Evolutionary conservation across 1,140 invertebrate genomes (phyloP).

Genomic region (Pemphigus obesinymphae): DNA sequence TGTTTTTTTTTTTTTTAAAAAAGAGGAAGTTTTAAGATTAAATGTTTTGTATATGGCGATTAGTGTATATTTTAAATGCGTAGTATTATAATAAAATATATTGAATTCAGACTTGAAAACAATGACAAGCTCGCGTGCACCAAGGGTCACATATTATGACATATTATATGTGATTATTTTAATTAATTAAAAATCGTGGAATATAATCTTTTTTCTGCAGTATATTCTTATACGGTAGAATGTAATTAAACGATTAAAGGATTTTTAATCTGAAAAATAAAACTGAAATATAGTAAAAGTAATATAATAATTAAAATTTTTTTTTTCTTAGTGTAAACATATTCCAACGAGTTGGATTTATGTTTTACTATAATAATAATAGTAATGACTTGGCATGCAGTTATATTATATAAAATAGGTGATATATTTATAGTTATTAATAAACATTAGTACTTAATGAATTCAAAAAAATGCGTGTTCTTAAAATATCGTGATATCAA

Average conservation of each 20-base stretch:
- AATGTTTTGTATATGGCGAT: neutral
- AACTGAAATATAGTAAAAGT: neutral
- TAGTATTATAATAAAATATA: neutral
- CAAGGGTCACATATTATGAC: neutral
- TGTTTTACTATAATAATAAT: no score
- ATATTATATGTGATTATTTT: neutral
- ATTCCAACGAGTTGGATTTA: no score
- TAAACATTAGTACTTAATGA: no score
- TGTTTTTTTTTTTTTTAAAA: neutral
- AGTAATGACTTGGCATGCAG: no score
- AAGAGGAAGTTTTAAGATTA: neutral
- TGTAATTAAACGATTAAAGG: neutral
- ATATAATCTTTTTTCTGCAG: neutral
- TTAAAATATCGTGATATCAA: no score
- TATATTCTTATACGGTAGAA: neutral
- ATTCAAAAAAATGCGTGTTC: no score
- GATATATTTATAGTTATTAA: no score
- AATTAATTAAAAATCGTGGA: slow-evolving; percentile 10
- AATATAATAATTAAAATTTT: no score
- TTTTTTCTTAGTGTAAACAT: no score
- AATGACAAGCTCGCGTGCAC: neutral
- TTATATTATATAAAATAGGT: no score
- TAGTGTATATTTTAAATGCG: neutral
- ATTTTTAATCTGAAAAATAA: neutral
- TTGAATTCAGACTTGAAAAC: neutral